phyloP scores from a whole-genome alignment of 2,113 vertebrate genomes.

The Cichladusa arquata region DNA sequence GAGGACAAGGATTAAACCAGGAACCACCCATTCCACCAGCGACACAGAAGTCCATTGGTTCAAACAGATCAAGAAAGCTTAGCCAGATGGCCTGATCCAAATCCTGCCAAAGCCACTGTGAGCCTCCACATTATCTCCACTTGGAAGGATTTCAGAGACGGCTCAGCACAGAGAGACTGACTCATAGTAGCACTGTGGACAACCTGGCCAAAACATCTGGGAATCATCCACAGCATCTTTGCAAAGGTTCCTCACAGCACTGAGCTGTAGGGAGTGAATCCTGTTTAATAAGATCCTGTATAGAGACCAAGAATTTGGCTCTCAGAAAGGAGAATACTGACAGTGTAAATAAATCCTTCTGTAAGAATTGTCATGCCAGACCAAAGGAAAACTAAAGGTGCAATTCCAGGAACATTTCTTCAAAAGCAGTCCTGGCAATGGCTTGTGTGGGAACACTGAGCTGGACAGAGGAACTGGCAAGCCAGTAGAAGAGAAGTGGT shows the following conservation, averaged over 20 bases:
- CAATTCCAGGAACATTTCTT: neutral
- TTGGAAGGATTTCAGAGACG: neutral
- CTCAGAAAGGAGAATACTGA: neutral
- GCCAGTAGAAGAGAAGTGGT: neutral
- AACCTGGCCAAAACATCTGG: neutral
- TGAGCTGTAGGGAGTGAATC: neutral
- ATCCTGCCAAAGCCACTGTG: neutral
- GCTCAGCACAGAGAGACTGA: neutral
- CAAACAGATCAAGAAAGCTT: neutral
- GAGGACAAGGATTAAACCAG: neutral
- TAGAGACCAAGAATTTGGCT: neutral
- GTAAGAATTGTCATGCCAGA: neutral
- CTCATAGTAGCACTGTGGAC: neutral
- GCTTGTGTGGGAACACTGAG: neutral
- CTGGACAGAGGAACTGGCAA: neutral
- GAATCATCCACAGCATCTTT: neutral
- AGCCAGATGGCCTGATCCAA: neutral
- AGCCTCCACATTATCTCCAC: neutral
- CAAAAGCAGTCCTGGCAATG: neutral
- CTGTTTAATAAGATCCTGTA: neutral
- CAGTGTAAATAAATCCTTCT: neutral
- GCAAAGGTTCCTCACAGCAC: neutral
- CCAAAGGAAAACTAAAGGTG: neutral
- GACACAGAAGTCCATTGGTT: neutral
- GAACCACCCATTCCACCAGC: neutral